Evolutionary conservation across 2,113 vertebrate species (phyloP).

Genomic region (Catharus minimus): DNA sequence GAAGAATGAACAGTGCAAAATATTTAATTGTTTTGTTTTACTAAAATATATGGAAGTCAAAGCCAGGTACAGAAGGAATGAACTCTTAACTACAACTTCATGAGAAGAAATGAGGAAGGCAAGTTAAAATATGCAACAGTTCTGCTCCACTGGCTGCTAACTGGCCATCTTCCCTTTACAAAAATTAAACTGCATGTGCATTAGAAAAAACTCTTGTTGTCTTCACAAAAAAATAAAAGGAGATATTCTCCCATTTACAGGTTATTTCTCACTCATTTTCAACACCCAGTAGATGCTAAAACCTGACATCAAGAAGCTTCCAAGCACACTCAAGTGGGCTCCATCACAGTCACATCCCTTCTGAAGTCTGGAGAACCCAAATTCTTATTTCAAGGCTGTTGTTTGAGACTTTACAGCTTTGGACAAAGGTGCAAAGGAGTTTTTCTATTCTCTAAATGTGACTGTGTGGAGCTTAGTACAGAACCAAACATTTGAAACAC

Average conservation of each 20-base stretch:
- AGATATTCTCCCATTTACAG: not conserved
- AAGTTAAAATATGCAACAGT: conserved; percentile 28
- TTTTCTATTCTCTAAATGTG: conserved; percentile 13
- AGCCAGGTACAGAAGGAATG: conserved; percentile 26
- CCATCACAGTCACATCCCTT: conserved; percentile 30
- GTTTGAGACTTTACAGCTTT: not conserved
- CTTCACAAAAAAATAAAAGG: conserved; percentile 12
- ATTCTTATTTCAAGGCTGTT: not conserved
- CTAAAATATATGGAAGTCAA: conserved; percentile 60
- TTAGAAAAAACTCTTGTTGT: conserved; percentile 43
- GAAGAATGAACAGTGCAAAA: conserved; percentile 76
- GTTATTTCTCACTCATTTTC: not conserved
- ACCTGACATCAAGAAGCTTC: conserved; percentile 28
- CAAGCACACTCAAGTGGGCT: conserved; percentile 40
- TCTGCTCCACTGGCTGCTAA: conserved; percentile 52
- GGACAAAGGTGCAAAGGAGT: conserved; percentile 43
- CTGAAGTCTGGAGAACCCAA: not conserved
- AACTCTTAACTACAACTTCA: conserved; percentile 24
- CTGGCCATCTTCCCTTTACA: conserved; percentile 50
- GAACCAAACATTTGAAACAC: not conserved
- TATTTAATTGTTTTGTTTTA: conserved; percentile 55
- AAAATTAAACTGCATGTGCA: conserved; percentile 47
- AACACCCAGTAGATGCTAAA: conserved; percentile 20
- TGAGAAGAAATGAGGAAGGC: conserved; percentile 27
- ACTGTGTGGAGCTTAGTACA: conserved; percentile 10